Evolutionary conservation across 2,797 vertebrate genomes (phyloP).

Genomic region (Sebastes glaucus): DNA sequence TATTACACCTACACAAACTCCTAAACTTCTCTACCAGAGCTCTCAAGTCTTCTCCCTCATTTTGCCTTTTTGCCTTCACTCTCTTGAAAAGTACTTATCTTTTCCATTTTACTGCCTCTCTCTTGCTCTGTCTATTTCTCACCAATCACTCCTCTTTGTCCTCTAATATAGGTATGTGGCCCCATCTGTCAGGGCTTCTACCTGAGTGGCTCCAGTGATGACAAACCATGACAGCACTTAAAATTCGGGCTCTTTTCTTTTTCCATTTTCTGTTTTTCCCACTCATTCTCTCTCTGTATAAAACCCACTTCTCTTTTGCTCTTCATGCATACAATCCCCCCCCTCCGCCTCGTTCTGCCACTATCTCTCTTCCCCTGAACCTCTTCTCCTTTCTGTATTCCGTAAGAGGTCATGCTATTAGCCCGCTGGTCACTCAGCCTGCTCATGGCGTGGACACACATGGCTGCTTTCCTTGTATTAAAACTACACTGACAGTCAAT

Average conservation of each 20-base stretch:
- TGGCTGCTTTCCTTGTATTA: conserved; percentile 25
- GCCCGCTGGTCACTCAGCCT: conserved; percentile 21
- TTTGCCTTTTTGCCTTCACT: neutral
- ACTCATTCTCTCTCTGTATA: neutral
- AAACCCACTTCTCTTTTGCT: neutral
- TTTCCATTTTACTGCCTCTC: neutral
- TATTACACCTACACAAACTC: neutral
- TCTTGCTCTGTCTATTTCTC: neutral
- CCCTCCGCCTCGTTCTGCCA: neutral
- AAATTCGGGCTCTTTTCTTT: neutral
- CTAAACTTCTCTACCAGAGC: neutral
- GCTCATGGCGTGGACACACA: conserved; percentile 22
- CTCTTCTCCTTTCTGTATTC: neutral
- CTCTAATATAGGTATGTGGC: neutral
- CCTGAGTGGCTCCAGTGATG: neutral
- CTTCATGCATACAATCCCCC: neutral
- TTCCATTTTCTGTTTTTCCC: neutral
- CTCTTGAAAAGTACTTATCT: neutral
- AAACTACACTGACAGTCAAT: conserved; percentile 24
- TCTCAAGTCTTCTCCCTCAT: neutral
- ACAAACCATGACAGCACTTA: neutral
- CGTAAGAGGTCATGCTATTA: conserved; percentile 36
- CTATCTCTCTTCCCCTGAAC: neutral
- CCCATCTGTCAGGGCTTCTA: conserved; percentile 4
- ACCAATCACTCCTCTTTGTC: conserved; percentile 20